phyloP scores from a whole-genome alignment of 2,113 vertebrate genomes.

The Pontoporia blainvillei region DNA sequence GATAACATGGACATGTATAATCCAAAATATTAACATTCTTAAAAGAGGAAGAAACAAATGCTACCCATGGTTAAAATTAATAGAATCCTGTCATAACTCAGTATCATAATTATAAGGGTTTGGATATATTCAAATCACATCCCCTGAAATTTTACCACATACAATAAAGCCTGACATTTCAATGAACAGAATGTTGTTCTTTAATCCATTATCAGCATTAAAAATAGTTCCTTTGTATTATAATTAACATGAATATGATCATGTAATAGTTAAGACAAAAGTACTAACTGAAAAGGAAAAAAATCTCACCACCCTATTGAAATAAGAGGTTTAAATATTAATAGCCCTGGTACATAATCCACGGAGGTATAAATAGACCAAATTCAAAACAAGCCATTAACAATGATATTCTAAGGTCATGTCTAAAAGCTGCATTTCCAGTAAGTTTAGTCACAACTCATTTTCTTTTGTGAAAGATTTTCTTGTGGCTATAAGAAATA shows the following conservation, averaged over 20 bases:
- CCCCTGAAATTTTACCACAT: not conserved
- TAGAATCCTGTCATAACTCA: not conserved
- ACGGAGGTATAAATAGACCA: not conserved
- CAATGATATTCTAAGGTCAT: not conserved
- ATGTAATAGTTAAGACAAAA: conserved; percentile 3
- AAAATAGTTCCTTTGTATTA: not conserved
- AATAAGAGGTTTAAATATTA: conserved; percentile 17
- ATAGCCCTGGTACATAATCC: not conserved
- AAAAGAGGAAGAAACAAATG: not conserved
- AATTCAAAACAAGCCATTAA: conserved; percentile 12
- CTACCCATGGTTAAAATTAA: not conserved
- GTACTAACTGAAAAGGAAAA: not conserved
- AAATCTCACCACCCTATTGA: not conserved
- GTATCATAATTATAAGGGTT: not conserved
- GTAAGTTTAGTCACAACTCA: not conserved
- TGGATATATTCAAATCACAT: not conserved
- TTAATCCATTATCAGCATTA: not conserved
- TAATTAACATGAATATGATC: not conserved
- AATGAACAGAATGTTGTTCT: not conserved
- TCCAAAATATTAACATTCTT: conserved; percentile 25
- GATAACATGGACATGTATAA: not conserved
- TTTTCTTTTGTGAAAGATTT: not conserved
- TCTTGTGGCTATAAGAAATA: not conserved
- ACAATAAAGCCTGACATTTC: not conserved
- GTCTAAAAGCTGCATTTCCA: not conserved